These are phyloP conservation scores for Glaucidium brasilianum DNA, from an alignment of 2,113 vertebrate genomes.

Conservation along the genomic window DNA sequence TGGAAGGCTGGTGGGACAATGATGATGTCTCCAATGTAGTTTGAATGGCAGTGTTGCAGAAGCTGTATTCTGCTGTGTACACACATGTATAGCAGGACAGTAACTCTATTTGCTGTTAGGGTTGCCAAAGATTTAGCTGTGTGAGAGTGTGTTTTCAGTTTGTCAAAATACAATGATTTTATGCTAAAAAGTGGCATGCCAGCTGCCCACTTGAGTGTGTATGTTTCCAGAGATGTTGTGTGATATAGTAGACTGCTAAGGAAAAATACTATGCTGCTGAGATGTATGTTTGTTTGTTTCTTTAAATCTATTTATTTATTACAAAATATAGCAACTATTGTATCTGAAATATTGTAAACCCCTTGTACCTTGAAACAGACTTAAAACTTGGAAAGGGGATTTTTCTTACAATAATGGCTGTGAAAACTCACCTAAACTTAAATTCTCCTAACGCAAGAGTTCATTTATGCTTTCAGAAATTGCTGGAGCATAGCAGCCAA, in stretches of 20 bases:
- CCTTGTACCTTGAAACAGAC: neutral
- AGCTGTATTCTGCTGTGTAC: neutral
- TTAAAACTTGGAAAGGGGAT: neutral
- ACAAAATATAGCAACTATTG: neutral
- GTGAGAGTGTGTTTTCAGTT: neutral
- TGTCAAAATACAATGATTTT: neutral
- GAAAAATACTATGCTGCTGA: neutral
- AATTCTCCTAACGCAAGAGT: neutral
- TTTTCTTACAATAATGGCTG: neutral
- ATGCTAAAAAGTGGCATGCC: neutral
- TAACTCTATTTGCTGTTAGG: neutral
- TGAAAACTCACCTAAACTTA: neutral
- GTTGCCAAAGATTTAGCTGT: neutral
- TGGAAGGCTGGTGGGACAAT: neutral
- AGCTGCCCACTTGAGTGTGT: neutral
- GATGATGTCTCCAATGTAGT: neutral
- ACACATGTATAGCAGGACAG: neutral
- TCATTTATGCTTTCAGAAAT: neutral
- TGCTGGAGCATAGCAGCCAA: neutral
- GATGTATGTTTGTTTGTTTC: neutral
- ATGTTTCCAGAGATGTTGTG: neutral
- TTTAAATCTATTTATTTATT: neutral
- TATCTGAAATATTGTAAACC: neutral
- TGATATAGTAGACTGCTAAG: neutral
- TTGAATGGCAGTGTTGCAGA: neutral